Conservation (phyloP, 1,140 invertebrate species). For the Bombus pascuorum region DNA sequence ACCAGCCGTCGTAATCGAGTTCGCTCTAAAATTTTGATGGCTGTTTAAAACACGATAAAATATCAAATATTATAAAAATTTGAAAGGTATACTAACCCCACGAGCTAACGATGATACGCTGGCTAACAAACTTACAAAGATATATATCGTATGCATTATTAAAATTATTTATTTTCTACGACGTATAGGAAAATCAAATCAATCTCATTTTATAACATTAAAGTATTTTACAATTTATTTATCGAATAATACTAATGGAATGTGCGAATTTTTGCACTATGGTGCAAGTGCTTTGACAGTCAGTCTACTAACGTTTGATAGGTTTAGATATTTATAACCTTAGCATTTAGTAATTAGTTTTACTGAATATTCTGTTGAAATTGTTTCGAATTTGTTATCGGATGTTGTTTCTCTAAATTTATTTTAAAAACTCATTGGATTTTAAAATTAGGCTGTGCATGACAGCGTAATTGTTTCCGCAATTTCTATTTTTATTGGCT, state of each 20-base stretch:
- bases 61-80: neutral
- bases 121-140: constrained; percentile 45
- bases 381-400: neutral
- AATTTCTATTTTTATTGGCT: neutral
- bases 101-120: constrained; percentile 40
- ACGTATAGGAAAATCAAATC: constrained; percentile 14
- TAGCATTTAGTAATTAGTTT: neutral
- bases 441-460: neutral
- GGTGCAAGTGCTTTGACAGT: neutral
- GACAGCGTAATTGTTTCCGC: neutral
- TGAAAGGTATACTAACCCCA: constrained; percentile 52
- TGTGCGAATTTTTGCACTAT: neutral
- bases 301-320: neutral
- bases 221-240: constrained; percentile 19
- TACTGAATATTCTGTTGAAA: neutral
- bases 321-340: neutral
- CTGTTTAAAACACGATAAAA: neutral
- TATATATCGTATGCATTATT: constrained; percentile 61
- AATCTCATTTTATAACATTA: constrained; percentile 23
- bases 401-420: neutral
- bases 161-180: neutral
- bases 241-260: constrained; percentile 4
- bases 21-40: constrained; percentile 72
- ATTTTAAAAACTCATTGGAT: constrained; percentile 3
- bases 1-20: constrained; percentile 82